A percentile compares a stretch with the other conserved stretches of the same genome.
phyloP scores from a whole-genome alignment of 2,113 vertebrate species.

The Notiomystis cincta region DNA sequence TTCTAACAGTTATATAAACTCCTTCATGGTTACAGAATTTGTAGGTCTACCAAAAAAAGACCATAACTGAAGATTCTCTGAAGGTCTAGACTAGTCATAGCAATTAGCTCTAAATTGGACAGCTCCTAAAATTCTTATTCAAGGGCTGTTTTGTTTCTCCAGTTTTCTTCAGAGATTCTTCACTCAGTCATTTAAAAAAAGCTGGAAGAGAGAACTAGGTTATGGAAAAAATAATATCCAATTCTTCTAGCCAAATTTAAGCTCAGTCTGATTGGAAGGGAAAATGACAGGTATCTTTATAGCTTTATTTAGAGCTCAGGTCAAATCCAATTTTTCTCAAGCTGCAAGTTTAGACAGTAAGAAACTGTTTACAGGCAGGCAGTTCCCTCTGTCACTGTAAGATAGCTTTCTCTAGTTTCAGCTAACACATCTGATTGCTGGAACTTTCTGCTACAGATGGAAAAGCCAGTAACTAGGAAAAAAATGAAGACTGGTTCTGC shows the following conservation, averaged over 20 bases:
- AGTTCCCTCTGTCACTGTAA: slow-evolving; percentile 40
- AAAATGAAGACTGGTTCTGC: background rate
- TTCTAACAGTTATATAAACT: slow-evolving; percentile 22
- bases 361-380: slow-evolving; percentile 41
- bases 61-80: slow-evolving; percentile 32
- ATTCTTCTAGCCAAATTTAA: slow-evolving; percentile 31
- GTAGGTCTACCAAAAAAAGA: slow-evolving; percentile 28
- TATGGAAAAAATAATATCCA: slow-evolving; percentile 52
- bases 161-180: slow-evolving; percentile 54
- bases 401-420: slow-evolving; percentile 46
- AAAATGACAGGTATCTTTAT: slow-evolving; percentile 49
- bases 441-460: slow-evolving; percentile 28
- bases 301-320: slow-evolving; percentile 57
- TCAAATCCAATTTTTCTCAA: slow-evolving; percentile 58
- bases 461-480: slow-evolving; percentile 21
- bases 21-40: slow-evolving; percentile 31
- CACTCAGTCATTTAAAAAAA: slow-evolving; percentile 12
- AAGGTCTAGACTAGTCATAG: background rate
- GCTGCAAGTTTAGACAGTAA: slow-evolving; percentile 45
- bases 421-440: slow-evolving; percentile 36
- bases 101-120: background rate
- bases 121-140: slow-evolving; percentile 27
- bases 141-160: slow-evolving; percentile 42
- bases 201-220: background rate
- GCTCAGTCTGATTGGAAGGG: slow-evolving; percentile 45